Conservation (phyloP, 2,797 vertebrate genomes). For the Muraenolepis orangiensis region DNA sequence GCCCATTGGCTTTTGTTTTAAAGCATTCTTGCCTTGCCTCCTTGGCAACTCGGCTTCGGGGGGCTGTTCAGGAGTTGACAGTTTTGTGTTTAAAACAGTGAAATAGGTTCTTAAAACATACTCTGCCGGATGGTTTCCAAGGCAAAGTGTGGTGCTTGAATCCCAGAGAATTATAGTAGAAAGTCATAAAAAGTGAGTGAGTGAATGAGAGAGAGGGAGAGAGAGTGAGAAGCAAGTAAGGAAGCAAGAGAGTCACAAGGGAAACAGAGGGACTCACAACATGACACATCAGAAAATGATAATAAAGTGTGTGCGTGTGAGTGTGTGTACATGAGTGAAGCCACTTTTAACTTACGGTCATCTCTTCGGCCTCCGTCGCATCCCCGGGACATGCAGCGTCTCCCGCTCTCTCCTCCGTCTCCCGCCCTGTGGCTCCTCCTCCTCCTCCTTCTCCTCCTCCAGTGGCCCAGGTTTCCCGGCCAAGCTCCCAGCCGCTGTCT, state of each 20-base stretch:
- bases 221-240: conserved; percentile 7
- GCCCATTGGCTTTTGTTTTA: conserved; percentile 65
- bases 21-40: conserved; percentile 72
- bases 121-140: conserved; percentile 75
- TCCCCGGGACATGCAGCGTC: conserved; percentile 78
- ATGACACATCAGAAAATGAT: conserved; percentile 7
- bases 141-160: conserved; percentile 72
- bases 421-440: conserved; percentile 79
- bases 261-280: neutral
- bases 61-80: conserved; percentile 35
- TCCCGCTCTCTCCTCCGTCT: conserved; percentile 80
- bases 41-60: conserved; percentile 74
- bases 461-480: conserved; percentile 71
- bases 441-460: conserved; percentile 81
- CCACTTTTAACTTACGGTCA: conserved; percentile 71
- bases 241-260: neutral
- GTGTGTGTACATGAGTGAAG: conserved; percentile 17
- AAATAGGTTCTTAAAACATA: conserved; percentile 70
- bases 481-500: conserved; percentile 60
- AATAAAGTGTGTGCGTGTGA: neutral
- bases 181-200: conserved; percentile 41
- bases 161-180: conserved; percentile 52
- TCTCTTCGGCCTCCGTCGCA: conserved; percentile 83
- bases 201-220: conserved; percentile 7
- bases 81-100: conserved; percentile 71